Percentiles rank a stretch among this genome's conserved stretches.
phyloP scores from a whole-genome alignment of 2,797 vertebrate species.

The Nyctibius grandis region DNA sequence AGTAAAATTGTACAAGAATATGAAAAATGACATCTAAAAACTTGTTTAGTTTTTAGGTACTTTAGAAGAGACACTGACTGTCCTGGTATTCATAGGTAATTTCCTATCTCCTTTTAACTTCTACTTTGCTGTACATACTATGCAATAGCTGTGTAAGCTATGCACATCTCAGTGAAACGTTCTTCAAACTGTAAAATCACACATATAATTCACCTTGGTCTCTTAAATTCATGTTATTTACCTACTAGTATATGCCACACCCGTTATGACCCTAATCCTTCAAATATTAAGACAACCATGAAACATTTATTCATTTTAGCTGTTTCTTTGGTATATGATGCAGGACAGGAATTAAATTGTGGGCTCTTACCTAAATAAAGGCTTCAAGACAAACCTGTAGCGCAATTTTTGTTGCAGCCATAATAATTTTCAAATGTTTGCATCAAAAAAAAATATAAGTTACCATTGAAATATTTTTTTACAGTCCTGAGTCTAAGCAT shows the following conservation, averaged over 20 bases:
- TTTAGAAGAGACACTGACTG: background rate
- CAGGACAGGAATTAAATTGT: background rate
- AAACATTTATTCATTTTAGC: background rate
- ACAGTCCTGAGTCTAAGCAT: background rate
- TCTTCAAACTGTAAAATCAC: background rate
- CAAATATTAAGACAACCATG: background rate
- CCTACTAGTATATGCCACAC: background rate
- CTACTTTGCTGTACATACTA: background rate
- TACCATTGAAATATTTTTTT: background rate
- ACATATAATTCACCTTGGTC: background rate
- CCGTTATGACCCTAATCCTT: background rate
- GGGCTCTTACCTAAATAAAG: background rate
- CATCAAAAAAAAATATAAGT: background rate
- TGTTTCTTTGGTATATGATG: background rate
- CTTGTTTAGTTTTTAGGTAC: background rate
- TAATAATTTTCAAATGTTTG: background rate
- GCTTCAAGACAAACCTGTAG: background rate
- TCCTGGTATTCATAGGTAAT: background rate
- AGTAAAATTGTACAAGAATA: background rate
- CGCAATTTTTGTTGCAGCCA: background rate
- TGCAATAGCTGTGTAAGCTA: background rate
- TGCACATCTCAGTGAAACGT: background rate
- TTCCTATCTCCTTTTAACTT: background rate
- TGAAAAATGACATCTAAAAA: background rate
- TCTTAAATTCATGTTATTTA: background rate